Evolutionary conservation across 2,797 vertebrate genomes (phyloP), one percentile per base, ranked within the genome.

Genomic region (Melanotaenia boesemani): DNA sequence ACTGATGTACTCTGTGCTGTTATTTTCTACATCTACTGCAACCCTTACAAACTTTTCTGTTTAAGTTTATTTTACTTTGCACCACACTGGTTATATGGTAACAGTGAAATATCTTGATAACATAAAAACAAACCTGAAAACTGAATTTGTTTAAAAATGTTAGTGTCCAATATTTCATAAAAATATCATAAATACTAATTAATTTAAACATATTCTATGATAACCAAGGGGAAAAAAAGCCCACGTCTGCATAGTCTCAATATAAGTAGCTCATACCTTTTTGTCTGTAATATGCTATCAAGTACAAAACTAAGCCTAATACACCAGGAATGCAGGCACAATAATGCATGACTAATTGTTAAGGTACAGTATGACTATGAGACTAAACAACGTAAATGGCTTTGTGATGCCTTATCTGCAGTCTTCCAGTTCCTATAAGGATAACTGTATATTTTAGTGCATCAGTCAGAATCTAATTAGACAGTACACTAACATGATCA

Each of bases 401-500:
- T 72, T 44, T 56, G 15, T 54, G 28, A 24, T 41, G 28, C 12
- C 20, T 84, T 80, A 78, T 84, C 79, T 76, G 44, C 37, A 26
- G 50, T 24, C 15, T 72, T 63, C n/a, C 67, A 37, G 7, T 61
- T 37, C 50, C 50, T 54, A 65, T 76, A 59, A 68, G 66, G 48
- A 59, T 36, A 55, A 70, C 50, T 66, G 62, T 74, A 69, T 81
- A 72, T 66, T 56, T 58, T 36, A 32, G 62, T 55, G n/a, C 2
- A 15, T 74, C 83, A 50, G 71, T 76, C 58, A 62, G 34, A 89
- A 91, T 89, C 63, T 18, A 76, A 80, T 93, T 82, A 89, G 74
- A 37, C 66, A 28, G 2, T 62, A 76, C 77, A 61, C 85, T 89
- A 91, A 91, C 87, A 72, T 83, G 88, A 93, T 90, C 88, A 83